A percentile compares a stretch with the other conserved stretches of the same genome.
Conservation (phyloP, 2,113 vertebrate genomes). For the Heterotilapia buettikoferi region DNA sequence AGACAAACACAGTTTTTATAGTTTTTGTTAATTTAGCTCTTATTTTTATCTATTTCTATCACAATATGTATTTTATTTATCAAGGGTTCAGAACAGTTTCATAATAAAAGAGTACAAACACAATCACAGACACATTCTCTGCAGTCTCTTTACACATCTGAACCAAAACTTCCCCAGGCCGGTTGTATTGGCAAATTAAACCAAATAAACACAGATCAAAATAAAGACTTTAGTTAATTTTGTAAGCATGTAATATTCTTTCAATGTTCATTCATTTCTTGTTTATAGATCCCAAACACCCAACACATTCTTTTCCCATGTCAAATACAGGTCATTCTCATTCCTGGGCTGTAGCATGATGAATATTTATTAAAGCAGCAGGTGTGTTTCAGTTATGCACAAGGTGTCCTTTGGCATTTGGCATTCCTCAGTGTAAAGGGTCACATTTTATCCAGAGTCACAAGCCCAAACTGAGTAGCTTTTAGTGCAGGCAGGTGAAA, state of each 20-base stretch:
- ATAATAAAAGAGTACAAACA: not conserved
- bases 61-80: not conserved
- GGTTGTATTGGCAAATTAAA: fast-evolving
- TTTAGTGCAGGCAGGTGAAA: fast-evolving
- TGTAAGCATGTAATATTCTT: not conserved
- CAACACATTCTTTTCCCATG: not conserved
- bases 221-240: not conserved
- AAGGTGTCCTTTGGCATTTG: not conserved
- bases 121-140: not conserved
- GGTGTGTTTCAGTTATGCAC: not conserved
- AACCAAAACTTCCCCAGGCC: not conserved
- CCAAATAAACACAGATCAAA: not conserved
- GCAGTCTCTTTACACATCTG: not conserved
- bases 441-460: not conserved
- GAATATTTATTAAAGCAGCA: not conserved
- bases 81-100: not conserved
- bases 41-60: not conserved
- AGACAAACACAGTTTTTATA: not conserved
- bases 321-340: not conserved
- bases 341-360: not conserved
- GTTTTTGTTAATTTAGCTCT: not conserved
- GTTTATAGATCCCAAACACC: not conserved
- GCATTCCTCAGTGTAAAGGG: not conserved
- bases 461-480: not conserved
- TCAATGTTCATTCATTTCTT: not conserved